A percentile compares a stretch with the other conserved stretches of the same genome.
These are phyloP conservation scores for Oryzias melastigma DNA, from an alignment of 2,113 vertebrate species.

Conservation along the genomic window DNA sequence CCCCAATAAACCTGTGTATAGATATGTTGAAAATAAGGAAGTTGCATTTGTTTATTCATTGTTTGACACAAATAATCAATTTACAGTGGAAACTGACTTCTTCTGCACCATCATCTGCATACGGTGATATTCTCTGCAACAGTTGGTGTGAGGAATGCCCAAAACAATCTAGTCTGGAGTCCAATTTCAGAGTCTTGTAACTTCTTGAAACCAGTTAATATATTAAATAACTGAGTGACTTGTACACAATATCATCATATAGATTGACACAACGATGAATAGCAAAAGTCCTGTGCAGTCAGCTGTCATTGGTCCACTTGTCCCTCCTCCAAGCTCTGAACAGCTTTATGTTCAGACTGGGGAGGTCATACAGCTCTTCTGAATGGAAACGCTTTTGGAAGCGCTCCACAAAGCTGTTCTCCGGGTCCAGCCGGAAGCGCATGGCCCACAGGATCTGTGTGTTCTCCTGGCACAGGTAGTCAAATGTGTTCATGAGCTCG, in stretches of 20 bases:
- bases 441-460: constrained; percentile 94
- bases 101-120: neutral
- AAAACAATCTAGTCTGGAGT: too few species aligned
- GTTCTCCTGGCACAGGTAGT: constrained; percentile 85
- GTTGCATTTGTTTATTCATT: too few species aligned
- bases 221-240: too few species aligned
- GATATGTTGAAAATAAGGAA: too few species aligned
- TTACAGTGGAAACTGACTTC: too few species aligned
- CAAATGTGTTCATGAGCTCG: constrained; percentile 89
- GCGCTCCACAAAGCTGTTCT: constrained; percentile 87
- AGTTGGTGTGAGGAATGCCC: too few species aligned
- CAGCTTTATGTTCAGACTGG: constrained; percentile 88
- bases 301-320: constrained; percentile 29
- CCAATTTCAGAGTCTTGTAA: too few species aligned
- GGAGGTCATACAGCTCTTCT: constrained; percentile 85
- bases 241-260: neutral
- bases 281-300: neutral
- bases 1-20: too few species aligned
- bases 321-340: constrained; percentile 84
- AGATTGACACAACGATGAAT: neutral
- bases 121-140: too few species aligned
- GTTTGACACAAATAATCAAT: too few species aligned
- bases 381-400: constrained; percentile 85
- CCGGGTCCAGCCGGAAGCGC: constrained; percentile 88
- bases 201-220: too few species aligned